phyloP scores from a whole-genome alignment of 2,888 invertebrate species.

The Sesamia inferens region DNA sequence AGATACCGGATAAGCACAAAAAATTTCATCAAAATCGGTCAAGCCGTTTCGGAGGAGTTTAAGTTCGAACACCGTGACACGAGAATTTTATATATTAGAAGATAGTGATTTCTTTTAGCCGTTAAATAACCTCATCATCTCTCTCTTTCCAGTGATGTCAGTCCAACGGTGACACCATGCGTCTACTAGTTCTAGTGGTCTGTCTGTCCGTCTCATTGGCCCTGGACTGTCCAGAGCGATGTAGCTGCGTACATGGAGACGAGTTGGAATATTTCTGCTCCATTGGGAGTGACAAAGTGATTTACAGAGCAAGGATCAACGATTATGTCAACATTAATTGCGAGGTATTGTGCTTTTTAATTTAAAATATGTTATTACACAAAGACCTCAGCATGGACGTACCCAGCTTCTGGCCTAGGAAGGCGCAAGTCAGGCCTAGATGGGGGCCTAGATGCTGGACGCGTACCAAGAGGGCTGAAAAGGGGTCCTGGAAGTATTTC shows the following conservation, averaged over 20 bases:
- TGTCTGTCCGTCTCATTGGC: slow-evolving; percentile 6
- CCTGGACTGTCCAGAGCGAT: slow-evolving; percentile 18
- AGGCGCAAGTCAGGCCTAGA: no score
- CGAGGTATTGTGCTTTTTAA: background rate
- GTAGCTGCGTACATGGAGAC: background rate
- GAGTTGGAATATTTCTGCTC: slow-evolving; percentile 42
- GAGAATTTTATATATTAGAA: no score
- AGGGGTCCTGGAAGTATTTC: no score
- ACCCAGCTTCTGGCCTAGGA: no score
- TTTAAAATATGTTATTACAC: background rate
- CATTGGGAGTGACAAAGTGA: background rate
- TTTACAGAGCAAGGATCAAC: slow-evolving; percentile 3
- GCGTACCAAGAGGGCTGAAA: no score
- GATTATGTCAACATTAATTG: slow-evolving; percentile 50
- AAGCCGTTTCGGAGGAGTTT: no score
- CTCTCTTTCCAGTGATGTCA: slow-evolving; percentile 34
- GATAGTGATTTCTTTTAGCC: background rate
- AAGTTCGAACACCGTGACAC: no score
- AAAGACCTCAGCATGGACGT: no score
- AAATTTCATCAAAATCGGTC: no score
- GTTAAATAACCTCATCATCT: slow-evolving; percentile 1
- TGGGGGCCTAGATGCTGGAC: no score
- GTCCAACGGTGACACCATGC: slow-evolving; percentile 16
- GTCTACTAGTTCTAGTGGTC: slow-evolving; percentile 13
- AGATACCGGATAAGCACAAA: no score